A percentile compares a stretch with the other conserved stretches of the same genome.
Evolutionary conservation across 2,113 vertebrate genomes (phyloP).

Genomic region (Gopherus evgoodei): DNA sequence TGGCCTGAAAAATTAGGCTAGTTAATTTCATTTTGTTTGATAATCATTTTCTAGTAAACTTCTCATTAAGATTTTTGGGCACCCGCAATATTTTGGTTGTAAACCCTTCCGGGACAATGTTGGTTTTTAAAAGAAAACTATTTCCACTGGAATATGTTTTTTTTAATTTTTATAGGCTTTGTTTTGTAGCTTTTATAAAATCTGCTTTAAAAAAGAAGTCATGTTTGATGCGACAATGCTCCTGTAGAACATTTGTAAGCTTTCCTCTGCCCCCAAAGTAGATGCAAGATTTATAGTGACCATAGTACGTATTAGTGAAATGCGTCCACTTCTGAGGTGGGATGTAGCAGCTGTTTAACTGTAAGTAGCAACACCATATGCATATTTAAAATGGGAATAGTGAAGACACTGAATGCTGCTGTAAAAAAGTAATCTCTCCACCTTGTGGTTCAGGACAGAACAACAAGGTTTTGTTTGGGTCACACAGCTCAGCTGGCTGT

Average conservation of each 20-base stretch:
- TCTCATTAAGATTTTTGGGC: not conserved
- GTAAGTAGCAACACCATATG: not conserved
- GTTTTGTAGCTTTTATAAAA: not conserved
- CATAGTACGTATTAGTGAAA: not conserved
- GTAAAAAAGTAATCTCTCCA: not conserved
- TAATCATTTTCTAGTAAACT: not conserved
- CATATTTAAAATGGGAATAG: not conserved
- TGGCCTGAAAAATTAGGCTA: not conserved
- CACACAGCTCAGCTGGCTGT: not conserved
- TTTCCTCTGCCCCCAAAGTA: not conserved
- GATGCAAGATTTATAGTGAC: not conserved
- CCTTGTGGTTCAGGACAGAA: not conserved
- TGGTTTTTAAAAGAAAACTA: not conserved
- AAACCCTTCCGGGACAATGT: not conserved
- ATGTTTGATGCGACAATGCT: not conserved
- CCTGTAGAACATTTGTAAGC: not conserved
- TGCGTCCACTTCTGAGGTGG: not conserved
- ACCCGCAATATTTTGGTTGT: too few relatives aligned
- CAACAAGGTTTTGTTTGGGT: not conserved
- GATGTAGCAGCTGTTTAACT: not conserved
- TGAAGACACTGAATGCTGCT: not conserved
- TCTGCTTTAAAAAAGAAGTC: not conserved
- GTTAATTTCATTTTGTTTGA: not conserved
- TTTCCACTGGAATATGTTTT: not conserved
- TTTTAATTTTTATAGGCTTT: not conserved